phyloP scores from a whole-genome alignment of 2,888 invertebrate species.

The Lacanobia oleracea region DNA sequence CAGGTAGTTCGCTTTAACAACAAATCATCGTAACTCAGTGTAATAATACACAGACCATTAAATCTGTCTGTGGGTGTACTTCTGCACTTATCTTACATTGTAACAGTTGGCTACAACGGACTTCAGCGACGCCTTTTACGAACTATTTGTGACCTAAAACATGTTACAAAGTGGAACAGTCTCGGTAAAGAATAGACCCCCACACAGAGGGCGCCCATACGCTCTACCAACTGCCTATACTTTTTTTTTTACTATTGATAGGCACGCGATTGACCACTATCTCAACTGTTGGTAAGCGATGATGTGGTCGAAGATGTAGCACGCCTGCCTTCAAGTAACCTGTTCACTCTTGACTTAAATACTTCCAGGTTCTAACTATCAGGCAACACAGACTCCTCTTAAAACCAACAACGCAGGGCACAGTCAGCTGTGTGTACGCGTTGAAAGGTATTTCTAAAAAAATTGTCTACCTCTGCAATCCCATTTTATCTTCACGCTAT shows the following conservation, averaged over 20 bases:
- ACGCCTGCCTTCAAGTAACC: too few relatives aligned
- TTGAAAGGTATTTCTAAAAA: neutral
- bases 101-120: conserved; percentile 17
- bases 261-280: too few relatives aligned
- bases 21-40: conserved; percentile 24
- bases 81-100: conserved; percentile 42
- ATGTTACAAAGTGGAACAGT: conserved; percentile 37
- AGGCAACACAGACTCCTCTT: too few relatives aligned
- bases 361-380: too few relatives aligned
- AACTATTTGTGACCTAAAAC: conserved; percentile 44
- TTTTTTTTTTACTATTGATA: too few relatives aligned
- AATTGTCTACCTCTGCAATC: conserved; percentile 10
- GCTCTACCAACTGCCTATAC: neutral
- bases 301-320: too few relatives aligned
- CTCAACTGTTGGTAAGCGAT: too few relatives aligned
- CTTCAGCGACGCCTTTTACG: conserved; percentile 9
- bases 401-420: neutral
- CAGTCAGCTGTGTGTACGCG: neutral
- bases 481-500: conserved; percentile 43
- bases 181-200: conserved; percentile 12
- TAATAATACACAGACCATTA: conserved; percentile 44
- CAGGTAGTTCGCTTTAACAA: conserved; percentile 8
- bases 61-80: conserved; percentile 23
- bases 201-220: conserved; percentile 12
- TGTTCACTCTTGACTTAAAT: too few relatives aligned